Evolutionary conservation across 2,888 invertebrate genomes (phyloP), one percentile per base, ranked within the genome.

Genomic region (Phaonia tiefii): DNA sequence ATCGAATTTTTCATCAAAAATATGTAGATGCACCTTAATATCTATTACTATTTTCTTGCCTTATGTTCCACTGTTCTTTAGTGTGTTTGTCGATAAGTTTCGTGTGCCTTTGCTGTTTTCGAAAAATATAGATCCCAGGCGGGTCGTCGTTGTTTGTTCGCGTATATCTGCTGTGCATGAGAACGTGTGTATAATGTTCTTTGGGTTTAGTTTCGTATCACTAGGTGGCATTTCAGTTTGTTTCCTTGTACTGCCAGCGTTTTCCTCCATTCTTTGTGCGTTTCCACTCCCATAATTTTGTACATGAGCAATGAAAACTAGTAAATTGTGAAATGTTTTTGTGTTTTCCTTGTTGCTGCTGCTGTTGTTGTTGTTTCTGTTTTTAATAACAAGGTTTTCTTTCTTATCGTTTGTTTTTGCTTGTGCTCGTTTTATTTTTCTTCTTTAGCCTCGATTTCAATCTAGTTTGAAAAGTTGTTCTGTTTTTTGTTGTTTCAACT

Each of bases 91-190:
- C 25, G 15, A n/a, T 0, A 15, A 46, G 11, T 54, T 54, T 70
- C 37, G 49, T 77, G 58, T 69, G 65, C 31, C 58, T 44, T 17
- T 3, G 5, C 63, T 39, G 66, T 73, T 70, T 60, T 17, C 39
- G 20, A 26, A 49, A 73, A 76, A 76, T 76, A 82, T 82, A 75
- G 82, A 82, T 82, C 73, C 79, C 79, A 56, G 69, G 44, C 79
- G 79, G 65, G 75, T 73, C 70, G 73, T 73, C n/a, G n/a, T n/a
- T n/a, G n/a, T n/a, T n/a, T 79, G 72, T 17, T 65, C 8, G 31
- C 31, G 8, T 31, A 5, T 8, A 31, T 60, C n/a, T 26, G 58
- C 56, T 15, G 13, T 44, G 25, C 10, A 3, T 54, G 54, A 8
- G 8, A 31, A 31, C 31, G 31, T 31, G 31, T 26, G n/a, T 63